Base-by-base conservation (phyloP, 2,113 vertebrate genomes). In the Gorilla gorilla region DNA sequence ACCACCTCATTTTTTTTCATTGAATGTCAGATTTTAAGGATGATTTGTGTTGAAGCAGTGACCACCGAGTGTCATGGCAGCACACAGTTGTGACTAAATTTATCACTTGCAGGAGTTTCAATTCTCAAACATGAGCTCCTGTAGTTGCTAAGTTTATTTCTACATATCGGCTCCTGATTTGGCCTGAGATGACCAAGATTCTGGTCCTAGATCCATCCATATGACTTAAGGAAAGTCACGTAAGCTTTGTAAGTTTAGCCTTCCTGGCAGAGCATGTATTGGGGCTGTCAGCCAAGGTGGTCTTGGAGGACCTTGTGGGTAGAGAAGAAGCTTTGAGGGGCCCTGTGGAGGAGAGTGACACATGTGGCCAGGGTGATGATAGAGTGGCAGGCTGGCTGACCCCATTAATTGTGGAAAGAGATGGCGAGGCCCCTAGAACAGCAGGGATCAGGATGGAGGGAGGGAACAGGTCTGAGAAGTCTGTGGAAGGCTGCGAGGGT, bases 361-460 rank as follows among this genome's bases (percentile, higher is more conserved):
- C 57, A 0, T 0, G 0, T 23, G 35, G 70, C 45, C 64, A n/a
- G 45, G 76, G 43, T 35, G 4, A 40, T 5, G 5, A 13, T 18
- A 2, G 38, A 45, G 35, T 38, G 40, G 23, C 68, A 45, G 70
- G 22, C 52, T 8, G 2, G 82, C 25, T 22, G 20, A 22, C 17
- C 52, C 22, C 32, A 9, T 14, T 13, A 14, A 23, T 52, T 27
- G 23, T 10, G 75, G 40, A 27, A 59, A 18, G 75, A 68, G 23
- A 12, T 3, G 35, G 68, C 18, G n/a, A 48, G 9, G 61, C 10
- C 40, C 2, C 16, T 5, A 16, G 45, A 38, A 9, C 32, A n/a
- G 8, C 0, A 0, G 4, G 18, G 4, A 2, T 70, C 70, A 52
- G 59, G 35, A 6, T 30, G 45, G 48, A 72, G n/a, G 61, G 22